Conservation (phyloP, 1,140 invertebrate genomes). For the Aphelinus certus region DNA sequence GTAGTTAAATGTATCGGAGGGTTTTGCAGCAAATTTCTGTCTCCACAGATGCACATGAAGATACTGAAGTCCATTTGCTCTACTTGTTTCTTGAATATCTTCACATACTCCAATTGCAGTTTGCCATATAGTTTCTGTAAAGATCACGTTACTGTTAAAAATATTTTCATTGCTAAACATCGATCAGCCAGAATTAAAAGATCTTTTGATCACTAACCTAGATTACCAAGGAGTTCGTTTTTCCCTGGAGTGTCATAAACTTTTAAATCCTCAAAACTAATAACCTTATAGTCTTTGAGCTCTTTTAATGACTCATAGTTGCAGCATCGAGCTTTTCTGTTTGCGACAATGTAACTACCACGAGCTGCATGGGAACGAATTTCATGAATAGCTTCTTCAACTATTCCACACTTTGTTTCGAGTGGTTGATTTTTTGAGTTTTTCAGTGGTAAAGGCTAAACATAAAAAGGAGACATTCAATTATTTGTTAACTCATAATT, state of each 20-base stretch:
- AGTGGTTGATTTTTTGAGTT: conserved; percentile 34
- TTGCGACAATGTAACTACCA: conserved; percentile 61
- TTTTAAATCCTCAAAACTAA: conserved; percentile 60
- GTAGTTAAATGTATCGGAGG: conserved; percentile 60
- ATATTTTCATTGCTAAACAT: conserved; percentile 18
- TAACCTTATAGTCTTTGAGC: conserved; percentile 57
- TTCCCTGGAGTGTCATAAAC: conserved; percentile 58
- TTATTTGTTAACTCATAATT: conserved; percentile 17
- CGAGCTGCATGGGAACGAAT: conserved; percentile 54
- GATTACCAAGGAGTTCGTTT: conserved; percentile 56
- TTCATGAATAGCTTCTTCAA: conserved; percentile 60
- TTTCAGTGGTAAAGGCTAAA: conserved; percentile 50
- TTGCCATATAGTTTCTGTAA: conserved; percentile 65
- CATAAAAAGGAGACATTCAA: conserved; percentile 16
- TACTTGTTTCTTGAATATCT: conserved; percentile 61
- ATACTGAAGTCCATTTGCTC: conserved; percentile 51
- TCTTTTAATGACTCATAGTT: conserved; percentile 59
- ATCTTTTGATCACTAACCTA: conserved; percentile 38
- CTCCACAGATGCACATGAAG: conserved; percentile 61
- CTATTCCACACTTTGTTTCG: conserved; percentile 47
- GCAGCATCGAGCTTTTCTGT: conserved; percentile 58
- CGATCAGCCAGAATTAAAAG: conserved; percentile 23
- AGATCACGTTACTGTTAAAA: conserved; percentile 13
- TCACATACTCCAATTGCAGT: conserved; percentile 60
- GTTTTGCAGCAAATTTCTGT: conserved; percentile 57